phyloP scores from a whole-genome alignment of 2,888 invertebrate species.

The Agonum fuliginosum region DNA sequence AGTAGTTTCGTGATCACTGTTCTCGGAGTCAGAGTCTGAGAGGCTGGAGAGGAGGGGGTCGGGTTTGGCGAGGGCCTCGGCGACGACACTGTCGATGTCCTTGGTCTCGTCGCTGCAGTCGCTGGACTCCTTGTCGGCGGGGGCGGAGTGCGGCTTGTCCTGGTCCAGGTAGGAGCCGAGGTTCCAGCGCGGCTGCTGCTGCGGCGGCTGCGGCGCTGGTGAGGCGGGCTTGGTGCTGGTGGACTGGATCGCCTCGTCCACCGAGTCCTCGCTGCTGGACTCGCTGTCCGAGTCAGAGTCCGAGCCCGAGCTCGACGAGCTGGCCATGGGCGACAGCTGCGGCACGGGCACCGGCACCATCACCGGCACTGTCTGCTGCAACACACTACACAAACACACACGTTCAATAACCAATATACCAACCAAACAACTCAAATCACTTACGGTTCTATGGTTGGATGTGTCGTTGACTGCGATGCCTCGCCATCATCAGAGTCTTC shows the following conservation, averaged over 20 bases:
- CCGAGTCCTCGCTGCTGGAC: constrained; percentile 75
- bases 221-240: constrained; percentile 61
- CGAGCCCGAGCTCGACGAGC: constrained; percentile 79
- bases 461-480: constrained; percentile 67
- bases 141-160: constrained; percentile 63
- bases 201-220: constrained; percentile 68
- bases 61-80: constrained; percentile 71
- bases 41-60: constrained; percentile 76
- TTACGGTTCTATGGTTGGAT: constrained; percentile 72
- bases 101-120: constrained; percentile 75
- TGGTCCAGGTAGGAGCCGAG: constrained; percentile 72
- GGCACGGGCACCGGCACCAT: constrained; percentile 74
- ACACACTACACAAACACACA: constrained; percentile 31
- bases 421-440: too few species aligned
- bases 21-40: constrained; percentile 74
- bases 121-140: constrained; percentile 69
- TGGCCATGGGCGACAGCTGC: constrained; percentile 75
- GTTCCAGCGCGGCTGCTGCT: constrained; percentile 71
- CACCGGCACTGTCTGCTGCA: constrained; percentile 63
- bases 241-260: constrained; percentile 69
- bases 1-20: constrained; percentile 66
- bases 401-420: too few species aligned
- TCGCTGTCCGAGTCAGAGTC: constrained; percentile 77
- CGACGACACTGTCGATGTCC: constrained; percentile 76
- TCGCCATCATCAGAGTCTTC: constrained; percentile 83